Evolutionary conservation across 2,888 invertebrate genomes (phyloP).

Genomic region (Aspidiotus rigidus): DNA sequence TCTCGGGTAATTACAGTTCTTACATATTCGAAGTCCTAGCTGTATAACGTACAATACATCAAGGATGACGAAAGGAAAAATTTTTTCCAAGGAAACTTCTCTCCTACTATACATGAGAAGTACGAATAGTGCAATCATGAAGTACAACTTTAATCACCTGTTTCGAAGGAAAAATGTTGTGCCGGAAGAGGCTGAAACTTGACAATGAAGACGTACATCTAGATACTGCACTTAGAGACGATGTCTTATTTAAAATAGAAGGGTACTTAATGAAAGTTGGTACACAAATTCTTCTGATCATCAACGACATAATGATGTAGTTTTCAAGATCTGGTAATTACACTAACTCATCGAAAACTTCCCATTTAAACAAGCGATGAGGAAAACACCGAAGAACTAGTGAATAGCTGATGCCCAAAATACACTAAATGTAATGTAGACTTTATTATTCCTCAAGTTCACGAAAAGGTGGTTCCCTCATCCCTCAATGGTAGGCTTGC

Average conservation of each 20-base stretch:
- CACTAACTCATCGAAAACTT: no score
- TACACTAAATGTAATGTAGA: no score
- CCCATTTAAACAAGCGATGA: no score
- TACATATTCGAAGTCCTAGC: no score
- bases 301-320: constrained; percentile 19
- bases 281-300: constrained; percentile 17
- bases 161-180: background rate
- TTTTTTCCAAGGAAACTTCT: background rate
- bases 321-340: no score
- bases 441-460: no score
- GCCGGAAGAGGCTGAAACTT: constrained; percentile 8
- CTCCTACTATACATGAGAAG: no score
- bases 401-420: no score
- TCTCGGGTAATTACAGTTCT: no score
- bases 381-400: no score
- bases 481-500: no score
- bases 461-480: no score
- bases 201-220: constrained; percentile 18
- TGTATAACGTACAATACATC: background rate
- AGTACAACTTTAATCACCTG: background rate
- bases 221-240: background rate
- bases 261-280: constrained; percentile 9
- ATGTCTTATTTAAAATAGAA: constrained; percentile 7
- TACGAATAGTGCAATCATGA: background rate
- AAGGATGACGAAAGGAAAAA: background rate